Base-by-base conservation (phyloP, 1,140 invertebrate species). In the Drosophila bifasciata region DNA sequence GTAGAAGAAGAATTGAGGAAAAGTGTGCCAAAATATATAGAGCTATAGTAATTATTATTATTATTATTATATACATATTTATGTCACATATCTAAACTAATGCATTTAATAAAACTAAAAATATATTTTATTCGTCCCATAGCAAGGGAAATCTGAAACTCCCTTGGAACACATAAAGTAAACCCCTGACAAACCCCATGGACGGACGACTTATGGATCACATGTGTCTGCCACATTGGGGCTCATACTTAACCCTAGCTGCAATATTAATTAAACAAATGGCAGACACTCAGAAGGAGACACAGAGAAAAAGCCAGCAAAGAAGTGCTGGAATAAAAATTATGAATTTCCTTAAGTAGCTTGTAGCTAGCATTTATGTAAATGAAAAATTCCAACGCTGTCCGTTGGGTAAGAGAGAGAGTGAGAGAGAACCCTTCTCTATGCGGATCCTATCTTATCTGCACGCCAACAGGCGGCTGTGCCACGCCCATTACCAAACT, bases 1-100 rank as follows among this genome's bases (percentile, higher is more conserved):
- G 25, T 6, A 36, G 17, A 13, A 44, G 45, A 7, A 32, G 9
- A 17, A 32, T 21, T 59, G 28, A 8, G 46, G 48, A 63, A 63
- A 76, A 86, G 78, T 73, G 83, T 88, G 83, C 83, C 83, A 88
- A 88, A 88, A 88, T 76, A 86, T 79, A 88, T 85, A 79, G 43
- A 79, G 62, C 63, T 85, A 69, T 79, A 79, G 79, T 61, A 67
- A 50, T 66, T 79, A 69, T 76, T 76, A 21, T 55, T 55, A 32
- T n/a, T n/a, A n/a, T n/a, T 36, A 32, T 36, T 36, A 5, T 28
- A 28, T 25, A 25, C 8, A 7, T 81, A 85, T 85, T 85, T 85
- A 85, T 85, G 46, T 71, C 57, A 67, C 51, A 66, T 84, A 76
- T 76, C 70, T 59, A 67, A 69, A 79, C 15, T 28, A 53, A 48